Evolutionary conservation across 2,113 vertebrate genomes (phyloP), one percentile per base, ranked within the genome.

Genomic region (Oncorhynchus masou): DNA sequence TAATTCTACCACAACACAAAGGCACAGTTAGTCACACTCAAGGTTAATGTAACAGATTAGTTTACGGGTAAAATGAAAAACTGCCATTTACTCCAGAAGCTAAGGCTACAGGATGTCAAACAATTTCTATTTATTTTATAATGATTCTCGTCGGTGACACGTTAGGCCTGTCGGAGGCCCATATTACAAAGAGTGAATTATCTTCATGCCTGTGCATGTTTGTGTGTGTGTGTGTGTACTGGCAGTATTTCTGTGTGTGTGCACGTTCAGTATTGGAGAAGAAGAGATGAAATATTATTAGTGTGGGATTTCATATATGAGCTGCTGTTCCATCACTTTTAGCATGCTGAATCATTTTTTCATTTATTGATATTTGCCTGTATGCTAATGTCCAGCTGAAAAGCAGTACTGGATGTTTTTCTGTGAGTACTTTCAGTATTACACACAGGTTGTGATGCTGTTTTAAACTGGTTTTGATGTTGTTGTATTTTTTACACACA

Each of bases 251-350:
- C 7, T 39, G 39, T 39, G 39, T 39, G 34, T 39, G 39, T 39
- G 39, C 0, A 39, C 8, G 8, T 2, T 1, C 39, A 39, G 78
- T 71, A 71, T 49, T 51, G 73, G 64, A 5, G 39, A 24, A 68
- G 54, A 73, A 68, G 54, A 73, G 68, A 71, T 76, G 57, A 76
- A 80, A 86, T 79, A 82, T 85, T 75, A 83, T 81, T 86, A 74
- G 22, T 11, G 62, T 83, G 69, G 62, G 62, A 11, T 64, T 64
- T 64, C 62, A 66, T 83, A 81, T 80, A 77, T 57, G 73, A 78
- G 45, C 45, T 68, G 74, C 69, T 31, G 66, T 73, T 29, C 64
- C 65, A 15, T 77, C 70, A 71, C 73, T 77, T 75, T 48, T 29
- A n/a, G 73, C 7, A 39, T 39, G 20, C 45, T 34, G 20, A 74